Evolutionary conservation across 2,113 vertebrate species (phyloP).

Genomic region (Marmota monax): DNA sequence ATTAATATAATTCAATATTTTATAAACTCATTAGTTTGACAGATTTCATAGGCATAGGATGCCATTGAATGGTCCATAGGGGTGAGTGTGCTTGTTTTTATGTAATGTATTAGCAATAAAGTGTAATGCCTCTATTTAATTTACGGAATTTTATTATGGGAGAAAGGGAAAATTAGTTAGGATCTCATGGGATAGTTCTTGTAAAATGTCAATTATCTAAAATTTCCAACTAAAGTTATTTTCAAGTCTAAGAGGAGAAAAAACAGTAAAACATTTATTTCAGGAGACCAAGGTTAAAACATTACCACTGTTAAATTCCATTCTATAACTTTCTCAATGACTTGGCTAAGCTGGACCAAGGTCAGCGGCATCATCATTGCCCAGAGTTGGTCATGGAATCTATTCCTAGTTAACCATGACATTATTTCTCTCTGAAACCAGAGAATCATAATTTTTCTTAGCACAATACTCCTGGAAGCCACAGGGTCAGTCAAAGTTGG

Average conservation of each 20-base stretch:
- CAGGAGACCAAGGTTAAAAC: not conserved
- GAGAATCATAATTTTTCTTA: not conserved
- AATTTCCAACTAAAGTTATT: not conserved
- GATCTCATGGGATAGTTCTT: not conserved
- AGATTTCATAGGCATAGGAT: not conserved
- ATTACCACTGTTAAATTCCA: not conserved
- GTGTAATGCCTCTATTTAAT: not conserved
- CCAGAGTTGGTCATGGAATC: not conserved
- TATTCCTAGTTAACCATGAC: not conserved
- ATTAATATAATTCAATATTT: not conserved
- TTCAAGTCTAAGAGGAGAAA: not conserved
- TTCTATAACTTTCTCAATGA: not conserved
- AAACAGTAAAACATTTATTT: not conserved
- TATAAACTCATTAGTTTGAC: not conserved
- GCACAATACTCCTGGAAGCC: not conserved
- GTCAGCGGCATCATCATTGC: not conserved
- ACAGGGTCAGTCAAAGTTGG: not conserved
- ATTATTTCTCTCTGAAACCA: not conserved
- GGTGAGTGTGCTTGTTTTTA: not conserved
- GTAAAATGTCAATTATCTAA: not conserved
- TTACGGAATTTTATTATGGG: not conserved
- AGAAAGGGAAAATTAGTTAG: not conserved
- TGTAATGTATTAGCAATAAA: not conserved
- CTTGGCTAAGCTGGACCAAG: not conserved
- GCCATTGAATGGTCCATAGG: not conserved